Conservation (phyloP, 2,113 vertebrate species). For the Guaruba guarouba region DNA sequence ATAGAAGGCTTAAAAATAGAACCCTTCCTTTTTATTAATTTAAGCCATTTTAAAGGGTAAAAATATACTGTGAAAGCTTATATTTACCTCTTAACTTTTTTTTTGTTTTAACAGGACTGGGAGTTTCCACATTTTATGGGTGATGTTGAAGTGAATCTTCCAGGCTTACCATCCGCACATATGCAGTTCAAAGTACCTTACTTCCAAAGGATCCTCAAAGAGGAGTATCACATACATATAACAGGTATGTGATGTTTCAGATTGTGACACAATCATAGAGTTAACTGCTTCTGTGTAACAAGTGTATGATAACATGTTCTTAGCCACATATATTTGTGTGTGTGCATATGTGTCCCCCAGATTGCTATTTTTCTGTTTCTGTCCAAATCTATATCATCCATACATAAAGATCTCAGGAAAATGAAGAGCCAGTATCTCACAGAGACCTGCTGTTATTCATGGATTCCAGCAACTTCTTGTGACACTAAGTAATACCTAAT, state of each 20-base stretch:
- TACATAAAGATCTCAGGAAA: not conserved
- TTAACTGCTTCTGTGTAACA: not conserved
- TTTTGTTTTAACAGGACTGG: constrained; percentile 86
- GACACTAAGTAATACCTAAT: constrained; percentile 5
- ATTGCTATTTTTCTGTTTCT: not conserved
- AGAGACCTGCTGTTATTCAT: not conserved
- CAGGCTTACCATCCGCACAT: constrained; percentile 90
- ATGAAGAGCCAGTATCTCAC: not conserved
- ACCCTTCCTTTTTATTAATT: not conserved
- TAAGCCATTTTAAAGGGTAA: not conserved
- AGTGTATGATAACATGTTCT: not conserved
- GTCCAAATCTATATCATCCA: not conserved
- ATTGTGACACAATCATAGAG: not conserved
- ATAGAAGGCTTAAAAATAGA: constrained; percentile 23
- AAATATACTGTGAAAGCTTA: not conserved
- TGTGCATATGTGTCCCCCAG: not conserved
- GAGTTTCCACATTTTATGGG: constrained; percentile 99
- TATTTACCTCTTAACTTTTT: not conserved
- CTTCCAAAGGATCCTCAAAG: constrained; percentile 91
- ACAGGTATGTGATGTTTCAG: constrained; percentile 80
- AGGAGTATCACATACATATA: constrained; percentile 96
- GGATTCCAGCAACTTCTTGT: not conserved
- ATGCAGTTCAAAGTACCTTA: constrained; percentile 92
- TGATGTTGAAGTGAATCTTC: constrained; percentile 94
- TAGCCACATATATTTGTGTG: not conserved